These are phyloP conservation scores for Numenius phaeopus DNA, from an alignment of 2,797 vertebrate genomes.

Conservation along the genomic window DNA sequence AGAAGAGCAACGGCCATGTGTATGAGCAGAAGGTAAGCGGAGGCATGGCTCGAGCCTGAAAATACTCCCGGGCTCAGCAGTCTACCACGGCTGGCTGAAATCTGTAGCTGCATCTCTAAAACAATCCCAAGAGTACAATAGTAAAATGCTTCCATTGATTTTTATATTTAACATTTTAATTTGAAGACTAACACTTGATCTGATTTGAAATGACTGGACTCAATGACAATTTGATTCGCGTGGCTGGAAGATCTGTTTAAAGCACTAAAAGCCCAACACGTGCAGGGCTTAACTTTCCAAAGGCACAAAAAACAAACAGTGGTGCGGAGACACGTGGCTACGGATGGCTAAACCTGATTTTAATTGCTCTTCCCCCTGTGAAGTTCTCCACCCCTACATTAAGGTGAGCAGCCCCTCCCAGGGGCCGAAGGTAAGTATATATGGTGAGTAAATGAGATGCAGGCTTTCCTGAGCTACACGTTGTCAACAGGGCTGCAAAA, in stretches of 20 bases:
- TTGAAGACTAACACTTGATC: background rate
- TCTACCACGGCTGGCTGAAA: background rate
- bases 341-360: background rate
- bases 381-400: background rate
- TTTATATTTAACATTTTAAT: background rate
- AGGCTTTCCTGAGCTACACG: background rate
- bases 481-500: background rate
- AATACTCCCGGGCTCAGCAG: background rate
- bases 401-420: background rate
- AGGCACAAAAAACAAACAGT: background rate
- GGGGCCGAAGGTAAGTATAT: background rate
- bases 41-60: background rate
- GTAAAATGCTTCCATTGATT: constrained; percentile 1
- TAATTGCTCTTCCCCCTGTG: background rate
- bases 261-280: background rate
- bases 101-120: background rate
- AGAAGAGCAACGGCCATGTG: fast-evolving
- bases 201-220: constrained; percentile 28
- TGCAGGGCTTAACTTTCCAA: background rate
- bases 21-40: background rate
- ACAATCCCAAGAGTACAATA: background rate
- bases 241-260: background rate
- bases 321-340: background rate
- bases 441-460: background rate
- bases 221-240: background rate